Evolutionary conservation across 2,113 vertebrate genomes (phyloP).

Genomic region (Pseudorasbora parva): DNA sequence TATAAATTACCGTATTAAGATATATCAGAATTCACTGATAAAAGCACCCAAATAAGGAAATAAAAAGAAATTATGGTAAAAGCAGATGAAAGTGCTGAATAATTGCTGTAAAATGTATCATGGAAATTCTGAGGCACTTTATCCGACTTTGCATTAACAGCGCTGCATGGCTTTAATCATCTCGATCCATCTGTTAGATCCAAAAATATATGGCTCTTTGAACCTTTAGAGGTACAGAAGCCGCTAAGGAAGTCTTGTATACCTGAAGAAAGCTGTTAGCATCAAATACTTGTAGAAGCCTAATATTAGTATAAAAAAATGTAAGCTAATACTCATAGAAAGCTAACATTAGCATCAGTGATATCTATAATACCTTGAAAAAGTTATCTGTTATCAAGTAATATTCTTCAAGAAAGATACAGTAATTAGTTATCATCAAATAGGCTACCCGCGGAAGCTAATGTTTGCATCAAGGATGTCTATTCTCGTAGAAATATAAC

Average conservation of each 20-base stretch:
- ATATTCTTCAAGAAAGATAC: neutral
- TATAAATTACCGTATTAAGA: neutral
- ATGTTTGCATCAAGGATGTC: neutral
- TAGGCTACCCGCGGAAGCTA: neutral
- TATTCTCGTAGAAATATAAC: too few species aligned
- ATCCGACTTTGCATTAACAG: slow-evolving; percentile 47
- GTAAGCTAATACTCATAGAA: neutral
- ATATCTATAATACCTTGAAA: neutral
- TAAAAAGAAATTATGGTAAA: neutral
- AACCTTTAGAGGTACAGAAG: neutral
- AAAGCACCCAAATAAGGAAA: neutral
- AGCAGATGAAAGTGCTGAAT: neutral
- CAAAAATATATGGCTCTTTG: neutral
- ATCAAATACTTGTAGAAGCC: neutral
- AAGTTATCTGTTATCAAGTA: neutral
- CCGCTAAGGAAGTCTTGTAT: neutral
- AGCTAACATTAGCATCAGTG: neutral
- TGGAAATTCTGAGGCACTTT: slow-evolving; percentile 53
- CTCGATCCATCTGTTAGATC: slow-evolving; percentile 38
- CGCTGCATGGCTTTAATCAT: slow-evolving; percentile 57
- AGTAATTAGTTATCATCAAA: too few species aligned
- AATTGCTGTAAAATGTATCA: slow-evolving; percentile 44
- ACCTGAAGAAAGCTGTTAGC: neutral
- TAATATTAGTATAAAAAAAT: neutral
- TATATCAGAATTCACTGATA: neutral